Evolutionary conservation across 37 sponge, comb jelly and placozoan species (phyloP).

Genomic region (Haliclona indistincta): DNA sequence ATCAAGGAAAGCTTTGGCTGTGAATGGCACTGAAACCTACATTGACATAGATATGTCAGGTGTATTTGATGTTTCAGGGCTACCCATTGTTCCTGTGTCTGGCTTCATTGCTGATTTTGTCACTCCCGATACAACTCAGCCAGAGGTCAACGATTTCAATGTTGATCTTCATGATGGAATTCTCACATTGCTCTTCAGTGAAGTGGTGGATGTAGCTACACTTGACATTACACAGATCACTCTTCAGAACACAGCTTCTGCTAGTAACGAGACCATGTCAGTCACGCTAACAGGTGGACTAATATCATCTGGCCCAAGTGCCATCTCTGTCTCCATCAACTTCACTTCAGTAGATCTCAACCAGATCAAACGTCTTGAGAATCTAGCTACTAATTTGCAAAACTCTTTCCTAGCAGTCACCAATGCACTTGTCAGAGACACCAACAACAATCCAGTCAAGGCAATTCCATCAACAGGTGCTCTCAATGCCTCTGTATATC

Average conservation of each 20-base stretch:
- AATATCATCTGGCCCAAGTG: constrained; percentile 15
- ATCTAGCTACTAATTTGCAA: constrained; percentile 58
- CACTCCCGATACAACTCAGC: constrained; percentile 63
- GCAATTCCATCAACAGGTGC: constrained; percentile 36
- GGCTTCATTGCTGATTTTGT: constrained; percentile 26
- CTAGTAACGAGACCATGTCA: constrained; percentile 12
- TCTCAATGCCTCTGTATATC: constrained; percentile 52
- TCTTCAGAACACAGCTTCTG: constrained; percentile 51
- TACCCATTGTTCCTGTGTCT: constrained; percentile 32
- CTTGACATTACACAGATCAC: constrained; percentile 72
- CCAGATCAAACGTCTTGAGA: constrained; percentile 60
- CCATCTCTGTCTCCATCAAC: constrained; percentile 26
- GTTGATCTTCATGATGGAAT: constrained; percentile 76
- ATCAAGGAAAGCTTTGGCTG: constrained; percentile 35
- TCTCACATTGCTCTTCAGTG: constrained; percentile 73
- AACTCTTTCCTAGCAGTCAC: constrained; percentile 61
- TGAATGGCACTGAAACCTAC: constrained; percentile 40
- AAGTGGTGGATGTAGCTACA: constrained; percentile 61
- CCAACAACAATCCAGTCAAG: constrained; percentile 47
- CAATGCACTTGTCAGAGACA: constrained; percentile 66
- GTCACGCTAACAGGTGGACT: constrained; percentile 76
- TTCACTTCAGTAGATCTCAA: constrained; percentile 70
- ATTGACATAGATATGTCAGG: constrained; percentile 41
- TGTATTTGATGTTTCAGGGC: constrained; percentile 33
- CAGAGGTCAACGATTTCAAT: constrained; percentile 65